These are phyloP conservation scores for Hystrix cristata DNA, from an alignment of 2,113 vertebrate genomes.

Conservation along the genomic window DNA sequence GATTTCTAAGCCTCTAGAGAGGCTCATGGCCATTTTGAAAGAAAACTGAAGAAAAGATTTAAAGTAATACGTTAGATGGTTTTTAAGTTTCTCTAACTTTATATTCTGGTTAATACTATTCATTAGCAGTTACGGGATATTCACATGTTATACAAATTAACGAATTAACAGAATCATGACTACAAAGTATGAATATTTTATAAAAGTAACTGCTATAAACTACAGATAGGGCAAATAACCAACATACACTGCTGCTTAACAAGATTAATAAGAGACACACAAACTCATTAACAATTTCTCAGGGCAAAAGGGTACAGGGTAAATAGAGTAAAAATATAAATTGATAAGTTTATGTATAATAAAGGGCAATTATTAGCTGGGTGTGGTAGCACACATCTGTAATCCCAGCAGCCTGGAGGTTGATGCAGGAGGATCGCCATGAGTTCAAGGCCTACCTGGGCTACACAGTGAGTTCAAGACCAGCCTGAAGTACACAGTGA, in stretches of 20 bases:
- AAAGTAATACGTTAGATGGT: not conserved
- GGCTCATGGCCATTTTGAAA: not conserved
- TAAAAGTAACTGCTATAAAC: not conserved
- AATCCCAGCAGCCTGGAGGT: too few species aligned
- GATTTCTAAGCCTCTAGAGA: not conserved
- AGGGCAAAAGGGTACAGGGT: not conserved
- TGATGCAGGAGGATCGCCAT: too few species aligned
- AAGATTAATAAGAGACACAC: not conserved
- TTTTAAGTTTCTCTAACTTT: constrained; percentile 22
- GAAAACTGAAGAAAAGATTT: not conserved
- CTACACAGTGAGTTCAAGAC: too few species aligned
- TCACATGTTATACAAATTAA: not conserved
- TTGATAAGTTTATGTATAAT: not conserved
- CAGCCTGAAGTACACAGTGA: too few species aligned
- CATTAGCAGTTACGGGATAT: not conserved
- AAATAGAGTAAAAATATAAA: not conserved
- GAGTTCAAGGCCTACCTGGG: too few species aligned
- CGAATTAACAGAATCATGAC: not conserved
- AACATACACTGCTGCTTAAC: not conserved
- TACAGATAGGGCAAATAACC: not conserved
- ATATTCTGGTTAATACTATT: not conserved
- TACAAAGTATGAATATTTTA: not conserved
- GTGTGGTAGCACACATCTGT: too few species aligned
- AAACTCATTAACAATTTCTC: not conserved
- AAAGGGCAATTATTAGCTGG: not conserved